These are phyloP conservation scores for Malurus elegans DNA, from an alignment of 2,113 vertebrate genomes.

Conservation along the genomic window DNA sequence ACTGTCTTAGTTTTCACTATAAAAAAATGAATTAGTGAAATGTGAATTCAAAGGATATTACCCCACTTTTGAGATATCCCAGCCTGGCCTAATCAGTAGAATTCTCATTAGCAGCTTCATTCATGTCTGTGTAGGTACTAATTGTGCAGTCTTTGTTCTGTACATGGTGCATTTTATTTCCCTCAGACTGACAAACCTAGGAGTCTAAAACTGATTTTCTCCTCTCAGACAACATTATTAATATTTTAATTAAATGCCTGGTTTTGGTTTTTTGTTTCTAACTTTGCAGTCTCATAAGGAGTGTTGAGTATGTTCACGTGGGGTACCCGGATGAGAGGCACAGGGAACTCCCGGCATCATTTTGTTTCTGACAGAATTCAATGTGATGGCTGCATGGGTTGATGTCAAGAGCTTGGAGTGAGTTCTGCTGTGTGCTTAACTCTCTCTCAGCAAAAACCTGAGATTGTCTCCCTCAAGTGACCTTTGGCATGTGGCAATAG, in stretches of 20 bases:
- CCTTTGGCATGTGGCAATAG: background rate
- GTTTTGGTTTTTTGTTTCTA: background rate
- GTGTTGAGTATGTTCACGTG: background rate
- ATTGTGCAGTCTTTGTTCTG: background rate
- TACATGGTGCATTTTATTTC: background rate
- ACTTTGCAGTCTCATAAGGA: background rate
- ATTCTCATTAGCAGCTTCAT: background rate
- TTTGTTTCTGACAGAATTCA: background rate
- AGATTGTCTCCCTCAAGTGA: background rate
- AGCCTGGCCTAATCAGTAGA: background rate
- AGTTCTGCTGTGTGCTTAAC: background rate
- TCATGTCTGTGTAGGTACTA: background rate
- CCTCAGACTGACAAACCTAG: background rate
- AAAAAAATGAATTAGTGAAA: background rate
- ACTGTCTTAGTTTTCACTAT: background rate
- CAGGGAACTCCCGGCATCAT: background rate
- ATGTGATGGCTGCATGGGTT: fast-evolving
- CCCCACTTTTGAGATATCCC: background rate
- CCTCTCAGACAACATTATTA: background rate
- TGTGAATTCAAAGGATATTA: background rate
- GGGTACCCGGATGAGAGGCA: background rate
- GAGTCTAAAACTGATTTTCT: background rate
- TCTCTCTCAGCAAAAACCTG: background rate
- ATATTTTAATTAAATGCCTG: background rate
- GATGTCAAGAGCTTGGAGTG: background rate